Conservation (phyloP, 2,888 invertebrate genomes). For the Oscheius myriophilus region DNA sequence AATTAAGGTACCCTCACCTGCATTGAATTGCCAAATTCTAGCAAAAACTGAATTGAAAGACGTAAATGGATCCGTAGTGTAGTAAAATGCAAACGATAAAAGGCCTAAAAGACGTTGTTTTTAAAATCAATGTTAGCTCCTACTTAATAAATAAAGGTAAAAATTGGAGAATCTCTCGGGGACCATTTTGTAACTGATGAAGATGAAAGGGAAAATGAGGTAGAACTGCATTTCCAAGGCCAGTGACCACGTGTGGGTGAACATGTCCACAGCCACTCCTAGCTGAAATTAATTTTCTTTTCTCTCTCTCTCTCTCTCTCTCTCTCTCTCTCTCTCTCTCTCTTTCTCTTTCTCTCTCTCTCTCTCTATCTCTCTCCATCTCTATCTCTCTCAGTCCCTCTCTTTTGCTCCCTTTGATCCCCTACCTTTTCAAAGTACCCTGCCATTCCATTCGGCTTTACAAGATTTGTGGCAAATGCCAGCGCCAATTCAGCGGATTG, state of each 20-base stretch:
- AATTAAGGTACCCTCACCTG: background rate
- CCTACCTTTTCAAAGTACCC: conserved; percentile 2
- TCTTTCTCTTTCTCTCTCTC: too few species aligned
- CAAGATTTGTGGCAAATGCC: conserved; percentile 5
- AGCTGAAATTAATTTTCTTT: background rate
- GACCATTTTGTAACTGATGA: background rate
- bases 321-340: too few species aligned
- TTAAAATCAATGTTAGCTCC: background rate
- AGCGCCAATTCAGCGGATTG: background rate
- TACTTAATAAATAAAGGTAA: background rate
- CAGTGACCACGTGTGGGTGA: conserved; percentile 19
- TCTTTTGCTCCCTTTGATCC: too few species aligned
- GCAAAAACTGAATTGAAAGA: background rate
- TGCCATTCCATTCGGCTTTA: background rate
- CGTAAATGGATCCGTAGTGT: background rate
- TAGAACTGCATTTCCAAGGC: conserved; percentile 17
- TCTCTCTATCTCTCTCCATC: too few species aligned
- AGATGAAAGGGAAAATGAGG: conserved; percentile 5
- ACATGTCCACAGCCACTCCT: conserved; percentile 1
- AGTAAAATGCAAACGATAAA: background rate
- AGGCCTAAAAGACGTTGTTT: background rate
- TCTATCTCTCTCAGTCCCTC: too few species aligned
- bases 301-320: background rate
- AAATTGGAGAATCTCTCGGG: too few species aligned
- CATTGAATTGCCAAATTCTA: background rate